Evolutionary conservation across 2,888 invertebrate species (phyloP), one percentile per base, ranked within the genome.

Genomic region (Dryadula phaetusa): DNA sequence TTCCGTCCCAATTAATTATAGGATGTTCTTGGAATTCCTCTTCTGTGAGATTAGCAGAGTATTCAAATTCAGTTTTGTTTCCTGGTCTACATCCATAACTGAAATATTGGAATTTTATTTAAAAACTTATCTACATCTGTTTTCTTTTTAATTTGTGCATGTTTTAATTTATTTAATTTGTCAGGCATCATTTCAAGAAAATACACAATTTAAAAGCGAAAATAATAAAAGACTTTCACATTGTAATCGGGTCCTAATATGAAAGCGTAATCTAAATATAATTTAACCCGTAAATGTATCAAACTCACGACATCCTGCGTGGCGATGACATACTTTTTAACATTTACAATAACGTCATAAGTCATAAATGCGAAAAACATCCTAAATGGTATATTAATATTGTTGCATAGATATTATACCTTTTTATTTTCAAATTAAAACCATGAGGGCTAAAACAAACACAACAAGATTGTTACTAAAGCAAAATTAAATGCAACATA

Each of bases 1-100:
- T 98, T 74, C 97, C 98, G 83, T 98, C 97, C 98, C 98, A 98
- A 93, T 98, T 97, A 90, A 98, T 98, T 81, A 97, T 96, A 70
- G 98, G 98, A 82, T 95, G 95, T 87, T 98, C 98, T 89, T 97
- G 97, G 88, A 98, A 98, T 86, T 96, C 96, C 90, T 98, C 98
- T 87, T 97, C 97, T 64, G 98, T 97, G 80, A 97, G 94, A 88
- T 97, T 96, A 77, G 96, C 96, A 74, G 97, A 96, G 84, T 94
- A 93, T 83, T 96, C 94, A 88, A 96, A 97, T 89, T 95, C 96
- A 80, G 96, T 95, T 90, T 97, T 97, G 94, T 98, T 97, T 80
- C 96, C 96, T 72, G 95, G 94, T 80, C 92, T 94, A 92, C 98
- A 98, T 74, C 96, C 97, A 87, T 96, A 97, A 93, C 98, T 98